phyloP scores from a whole-genome alignment of 2,888 invertebrate genomes.

The Phengaris arion region DNA sequence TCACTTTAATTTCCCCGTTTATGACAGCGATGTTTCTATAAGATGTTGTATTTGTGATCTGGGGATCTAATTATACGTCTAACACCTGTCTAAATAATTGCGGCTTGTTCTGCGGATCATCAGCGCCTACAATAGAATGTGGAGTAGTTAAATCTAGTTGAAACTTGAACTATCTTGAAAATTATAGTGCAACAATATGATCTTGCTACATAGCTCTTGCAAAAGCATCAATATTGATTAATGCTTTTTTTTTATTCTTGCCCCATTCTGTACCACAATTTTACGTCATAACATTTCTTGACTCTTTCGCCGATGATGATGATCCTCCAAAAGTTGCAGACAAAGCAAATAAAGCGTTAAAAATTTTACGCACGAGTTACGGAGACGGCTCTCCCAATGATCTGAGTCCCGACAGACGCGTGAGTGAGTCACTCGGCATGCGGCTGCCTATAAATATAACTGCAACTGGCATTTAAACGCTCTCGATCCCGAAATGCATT shows the following conservation, averaged over 20 bases:
- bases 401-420: constrained; percentile 63
- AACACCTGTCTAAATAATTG: constrained; percentile 41
- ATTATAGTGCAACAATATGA: neutral
- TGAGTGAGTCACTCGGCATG: constrained; percentile 63
- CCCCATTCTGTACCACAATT: neutral
- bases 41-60: constrained; percentile 53
- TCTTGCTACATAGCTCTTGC: neutral
- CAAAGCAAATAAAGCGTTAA: constrained; percentile 1
- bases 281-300: neutral
- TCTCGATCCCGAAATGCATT: constrained; percentile 62
- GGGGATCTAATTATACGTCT: constrained; percentile 49
- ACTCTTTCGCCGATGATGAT: neutral
- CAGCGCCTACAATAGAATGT: constrained; percentile 29
- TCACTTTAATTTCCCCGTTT: constrained; percentile 57
- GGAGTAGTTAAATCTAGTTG: constrained; percentile 28
- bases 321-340: neutral
- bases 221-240: no score
- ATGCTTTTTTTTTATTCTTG: neutral
- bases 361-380: constrained; percentile 31
- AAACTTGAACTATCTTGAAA: constrained; percentile 2
- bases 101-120: constrained; percentile 34
- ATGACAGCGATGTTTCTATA: constrained; percentile 52
- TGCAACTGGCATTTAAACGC: constrained; percentile 74
- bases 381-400: constrained; percentile 64
- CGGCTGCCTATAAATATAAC: constrained; percentile 72